phyloP scores from a whole-genome alignment of 2,888 invertebrate species.

The Mongoloraphidia duomilia region DNA sequence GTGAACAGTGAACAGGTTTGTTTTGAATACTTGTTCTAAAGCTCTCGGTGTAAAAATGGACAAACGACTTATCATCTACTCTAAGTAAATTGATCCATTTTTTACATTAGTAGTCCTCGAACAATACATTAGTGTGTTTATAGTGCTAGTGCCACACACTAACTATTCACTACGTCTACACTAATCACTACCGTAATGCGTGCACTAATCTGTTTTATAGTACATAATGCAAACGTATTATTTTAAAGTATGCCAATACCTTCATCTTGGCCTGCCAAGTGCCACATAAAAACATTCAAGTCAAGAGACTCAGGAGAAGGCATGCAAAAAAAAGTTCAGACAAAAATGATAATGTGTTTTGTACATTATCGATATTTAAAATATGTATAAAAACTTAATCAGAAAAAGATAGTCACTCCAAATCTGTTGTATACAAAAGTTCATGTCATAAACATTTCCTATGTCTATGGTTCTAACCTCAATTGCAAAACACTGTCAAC shows the following conservation, averaged over 20 bases:
- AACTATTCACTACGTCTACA: no score
- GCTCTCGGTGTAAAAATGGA: no score
- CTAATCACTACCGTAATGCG: conserved; percentile 7
- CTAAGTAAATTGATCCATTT: no score
- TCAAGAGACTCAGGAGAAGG: conserved; percentile 52
- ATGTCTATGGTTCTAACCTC: neutral
- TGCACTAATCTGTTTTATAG: conserved; percentile 15
- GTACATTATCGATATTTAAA: conserved; percentile 6
- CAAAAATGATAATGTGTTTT: conserved; percentile 18
- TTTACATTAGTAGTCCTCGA: no score
- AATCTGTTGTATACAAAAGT: neutral
- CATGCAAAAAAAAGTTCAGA: conserved; percentile 42
- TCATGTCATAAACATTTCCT: neutral
- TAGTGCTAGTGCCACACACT: no score
- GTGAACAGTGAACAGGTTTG: no score
- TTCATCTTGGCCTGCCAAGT: conserved; percentile 53
- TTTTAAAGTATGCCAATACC: conserved; percentile 38
- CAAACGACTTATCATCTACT: no score
- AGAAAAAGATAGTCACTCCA: neutral
- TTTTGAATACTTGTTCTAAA: no score
- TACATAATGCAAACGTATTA: conserved; percentile 28
- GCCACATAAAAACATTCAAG: conserved; percentile 60
- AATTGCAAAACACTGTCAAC: neutral
- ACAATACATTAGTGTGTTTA: no score
- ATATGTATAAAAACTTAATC: neutral